phyloP scores from a whole-genome alignment of 2,888 invertebrate genomes.

The Calephelis perditalis region DNA sequence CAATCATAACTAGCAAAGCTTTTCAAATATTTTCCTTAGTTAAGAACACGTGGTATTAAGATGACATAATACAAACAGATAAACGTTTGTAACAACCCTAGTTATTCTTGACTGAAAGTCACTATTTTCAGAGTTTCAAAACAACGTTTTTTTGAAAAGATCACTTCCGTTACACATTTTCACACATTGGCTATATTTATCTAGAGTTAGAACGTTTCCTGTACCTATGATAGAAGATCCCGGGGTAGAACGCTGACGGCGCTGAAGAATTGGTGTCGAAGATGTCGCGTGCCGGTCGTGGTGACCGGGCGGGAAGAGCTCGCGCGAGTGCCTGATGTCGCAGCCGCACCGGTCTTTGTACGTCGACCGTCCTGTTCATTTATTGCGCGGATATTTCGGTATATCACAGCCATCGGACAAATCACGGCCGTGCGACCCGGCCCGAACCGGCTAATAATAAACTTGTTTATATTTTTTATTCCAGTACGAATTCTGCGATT shows the following conservation, averaged over 20 bases:
- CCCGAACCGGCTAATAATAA: conserved; percentile 75
- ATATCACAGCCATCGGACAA: conserved; percentile 73
- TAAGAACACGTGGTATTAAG: neutral
- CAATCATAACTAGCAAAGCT: neutral
- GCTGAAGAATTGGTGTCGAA: conserved; percentile 22
- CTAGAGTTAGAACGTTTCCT: conserved; percentile 6
- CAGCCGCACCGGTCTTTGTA: conserved; percentile 41
- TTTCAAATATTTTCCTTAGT: neutral
- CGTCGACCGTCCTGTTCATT: conserved; percentile 50
- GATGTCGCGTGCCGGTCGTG: conserved; percentile 34
- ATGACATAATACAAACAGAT: neutral
- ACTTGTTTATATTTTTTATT: conserved; percentile 76
- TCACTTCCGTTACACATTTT: neutral
- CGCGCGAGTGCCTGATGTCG: conserved; percentile 46
- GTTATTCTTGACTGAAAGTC: neutral
- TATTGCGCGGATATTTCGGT: conserved; percentile 73
- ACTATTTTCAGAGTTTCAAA: neutral
- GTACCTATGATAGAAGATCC: conserved; percentile 30
- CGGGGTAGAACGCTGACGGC: conserved; percentile 21
- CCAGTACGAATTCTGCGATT: conserved; percentile 57
- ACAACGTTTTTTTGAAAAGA: too few relatives aligned
- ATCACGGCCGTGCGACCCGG: conserved; percentile 76
- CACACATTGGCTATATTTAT: neutral
- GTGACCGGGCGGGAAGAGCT: conserved; percentile 45
- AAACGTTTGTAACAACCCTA: neutral